phyloP scores from a whole-genome alignment of 1,140 invertebrate species.

The Papilio helenus region DNA sequence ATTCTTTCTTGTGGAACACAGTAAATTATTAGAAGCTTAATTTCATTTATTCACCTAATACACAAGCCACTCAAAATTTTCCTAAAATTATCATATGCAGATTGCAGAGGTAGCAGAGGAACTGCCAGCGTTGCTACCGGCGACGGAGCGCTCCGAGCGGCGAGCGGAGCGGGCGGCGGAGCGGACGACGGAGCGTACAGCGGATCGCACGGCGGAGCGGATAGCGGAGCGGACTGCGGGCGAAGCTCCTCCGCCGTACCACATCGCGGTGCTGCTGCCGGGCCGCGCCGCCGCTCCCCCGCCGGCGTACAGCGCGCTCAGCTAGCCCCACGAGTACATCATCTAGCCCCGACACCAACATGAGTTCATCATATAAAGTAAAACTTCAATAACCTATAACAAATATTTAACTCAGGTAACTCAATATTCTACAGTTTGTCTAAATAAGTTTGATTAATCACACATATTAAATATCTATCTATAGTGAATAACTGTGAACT shows the following conservation, averaged over 20 bases:
- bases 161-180: constrained; percentile 83
- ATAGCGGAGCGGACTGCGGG: constrained; percentile 33
- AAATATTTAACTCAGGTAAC: constrained; percentile 39
- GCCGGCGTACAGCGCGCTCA: constrained; percentile 86
- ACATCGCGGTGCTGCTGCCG: constrained; percentile 87
- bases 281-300: constrained; percentile 83
- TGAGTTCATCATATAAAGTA: constrained; percentile 60
- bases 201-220: constrained; percentile 65
- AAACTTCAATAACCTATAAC: too few relatives aligned
- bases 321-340: constrained; percentile 77
- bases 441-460: too few relatives aligned
- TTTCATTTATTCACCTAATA: too few relatives aligned
- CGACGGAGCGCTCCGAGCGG: constrained; percentile 31
- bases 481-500: too few relatives aligned
- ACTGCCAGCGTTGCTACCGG: constrained; percentile 24
- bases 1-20: too few relatives aligned
- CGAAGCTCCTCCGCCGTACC: constrained; percentile 85
- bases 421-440: too few relatives aligned
- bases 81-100: constrained; percentile 17
- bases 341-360: constrained; percentile 47
- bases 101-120: constrained; percentile 38
- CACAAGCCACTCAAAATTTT: too few relatives aligned
- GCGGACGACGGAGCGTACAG: constrained; percentile 83
- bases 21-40: too few relatives aligned
- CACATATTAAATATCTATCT: too few relatives aligned